Percentiles rank a stretch among this genome's conserved stretches.
Conservation (phyloP, 2,888 invertebrate genomes). For the Trisateles emortualis region DNA sequence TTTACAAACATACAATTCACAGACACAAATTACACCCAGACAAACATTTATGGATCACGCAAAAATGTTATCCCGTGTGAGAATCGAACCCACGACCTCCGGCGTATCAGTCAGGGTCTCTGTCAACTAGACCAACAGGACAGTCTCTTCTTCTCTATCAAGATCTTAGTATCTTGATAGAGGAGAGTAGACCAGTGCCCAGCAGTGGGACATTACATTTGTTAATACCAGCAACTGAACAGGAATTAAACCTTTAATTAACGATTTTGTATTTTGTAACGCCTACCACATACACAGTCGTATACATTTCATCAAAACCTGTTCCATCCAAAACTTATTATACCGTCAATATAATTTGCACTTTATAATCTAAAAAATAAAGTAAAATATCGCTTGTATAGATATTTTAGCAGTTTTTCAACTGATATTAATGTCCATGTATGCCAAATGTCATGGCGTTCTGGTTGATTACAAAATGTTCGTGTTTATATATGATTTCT, state of each 20-base stretch:
- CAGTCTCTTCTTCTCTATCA: too few species aligned
- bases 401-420: constrained; percentile 32
- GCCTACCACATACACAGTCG: constrained; percentile 6
- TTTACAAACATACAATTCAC: too few species aligned
- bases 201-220: too few species aligned
- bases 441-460: constrained; percentile 46
- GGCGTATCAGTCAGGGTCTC: too few species aligned
- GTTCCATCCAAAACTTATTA: constrained; percentile 19
- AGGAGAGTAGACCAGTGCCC: too few species aligned
- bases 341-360: constrained; percentile 7
- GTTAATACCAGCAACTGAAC: not conserved
- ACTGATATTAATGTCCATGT: constrained; percentile 36
- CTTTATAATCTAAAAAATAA: constrained; percentile 22
- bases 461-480: constrained; percentile 38
- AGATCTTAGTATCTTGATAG: too few species aligned
- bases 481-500: constrained; percentile 23
- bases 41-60: too few species aligned
- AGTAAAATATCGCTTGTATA: constrained; percentile 24
- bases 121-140: too few species aligned
- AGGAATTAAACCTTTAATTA: constrained; percentile 1
- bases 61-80: too few species aligned
- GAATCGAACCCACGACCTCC: too few species aligned
- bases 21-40: too few species aligned
- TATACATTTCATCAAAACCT: constrained; percentile 31
- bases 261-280: constrained; percentile 8